phyloP scores from a whole-genome alignment of 2,888 invertebrate genomes.

The Limenitis camilla region DNA sequence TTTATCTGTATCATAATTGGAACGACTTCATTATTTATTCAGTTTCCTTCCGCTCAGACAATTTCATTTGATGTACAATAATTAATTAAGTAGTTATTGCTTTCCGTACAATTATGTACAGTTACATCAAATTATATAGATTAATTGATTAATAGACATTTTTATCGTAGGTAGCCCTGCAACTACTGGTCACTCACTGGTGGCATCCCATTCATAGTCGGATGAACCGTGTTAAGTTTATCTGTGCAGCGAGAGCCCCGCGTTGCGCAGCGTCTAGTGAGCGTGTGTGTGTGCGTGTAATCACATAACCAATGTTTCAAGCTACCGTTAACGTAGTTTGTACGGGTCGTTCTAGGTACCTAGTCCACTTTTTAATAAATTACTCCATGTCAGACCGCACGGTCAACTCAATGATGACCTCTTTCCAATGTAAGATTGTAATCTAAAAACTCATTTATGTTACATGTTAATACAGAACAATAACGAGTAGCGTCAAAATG shows the following conservation, averaged over 20 bases:
- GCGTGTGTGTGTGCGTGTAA: constrained; percentile 2
- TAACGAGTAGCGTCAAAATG: neutral
- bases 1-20: constrained; percentile 14
- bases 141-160: neutral
- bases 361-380: constrained; percentile 34
- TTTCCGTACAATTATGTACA: neutral
- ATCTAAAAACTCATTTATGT: constrained; percentile 44
- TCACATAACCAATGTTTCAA: constrained; percentile 15
- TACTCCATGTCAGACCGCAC: constrained; percentile 36
- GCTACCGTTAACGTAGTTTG: constrained; percentile 22
- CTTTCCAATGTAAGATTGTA: constrained; percentile 45
- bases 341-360: constrained; percentile 18
- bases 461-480: constrained; percentile 32
- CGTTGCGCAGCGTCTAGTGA: neutral
- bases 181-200: neutral
- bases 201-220: constrained; percentile 17
- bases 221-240: constrained; percentile 14
- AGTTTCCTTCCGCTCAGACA: constrained; percentile 1
- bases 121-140: neutral
- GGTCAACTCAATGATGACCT: constrained; percentile 47
- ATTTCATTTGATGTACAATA: neutral
- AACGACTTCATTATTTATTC: constrained; percentile 1
- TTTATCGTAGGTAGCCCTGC: constrained; percentile 4
- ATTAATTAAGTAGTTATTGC: neutral
- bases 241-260: neutral